phyloP scores from a whole-genome alignment of 2,797 vertebrate genomes.

The Sternarchorhynchus goeldii region DNA sequence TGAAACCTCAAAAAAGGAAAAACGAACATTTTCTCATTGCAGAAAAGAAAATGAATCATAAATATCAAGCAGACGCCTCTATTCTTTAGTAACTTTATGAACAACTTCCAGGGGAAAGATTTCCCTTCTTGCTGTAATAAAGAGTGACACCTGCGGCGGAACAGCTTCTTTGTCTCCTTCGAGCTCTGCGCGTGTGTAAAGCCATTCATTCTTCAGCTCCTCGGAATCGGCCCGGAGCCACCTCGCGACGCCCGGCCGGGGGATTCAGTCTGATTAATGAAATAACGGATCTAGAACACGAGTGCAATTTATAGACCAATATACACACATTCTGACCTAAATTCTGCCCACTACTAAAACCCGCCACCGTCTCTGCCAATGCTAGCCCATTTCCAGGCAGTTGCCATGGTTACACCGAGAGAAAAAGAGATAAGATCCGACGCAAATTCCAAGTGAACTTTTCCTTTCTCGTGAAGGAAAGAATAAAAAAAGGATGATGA shows the following conservation, averaged over 20 bases:
- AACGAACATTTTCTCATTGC: slow-evolving; percentile 11
- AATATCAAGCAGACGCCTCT: not conserved
- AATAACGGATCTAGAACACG: slow-evolving; percentile 75
- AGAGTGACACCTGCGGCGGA: slow-evolving; percentile 36
- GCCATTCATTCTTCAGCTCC: slow-evolving; percentile 46
- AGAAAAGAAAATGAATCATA: slow-evolving; percentile 18
- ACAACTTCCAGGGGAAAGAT: slow-evolving; percentile 28
- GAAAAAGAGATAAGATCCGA: slow-evolving; percentile 66
- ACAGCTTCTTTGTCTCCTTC: slow-evolving; percentile 49
- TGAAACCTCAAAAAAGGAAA: not conserved
- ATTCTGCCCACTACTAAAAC: slow-evolving; percentile 78
- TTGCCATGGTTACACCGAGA: slow-evolving; percentile 77
- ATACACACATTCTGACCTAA: slow-evolving; percentile 78
- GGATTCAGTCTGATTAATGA: slow-evolving; percentile 77
- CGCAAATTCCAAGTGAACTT: slow-evolving; percentile 70
- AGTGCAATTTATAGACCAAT: slow-evolving; percentile 78
- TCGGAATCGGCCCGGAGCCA: slow-evolving; percentile 64
- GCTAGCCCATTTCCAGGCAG: slow-evolving; percentile 81
- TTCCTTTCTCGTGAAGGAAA: slow-evolving; percentile 50
- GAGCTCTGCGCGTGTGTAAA: slow-evolving; percentile 44
- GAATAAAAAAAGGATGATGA: slow-evolving; percentile 29
- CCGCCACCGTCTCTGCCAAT: slow-evolving; percentile 66
- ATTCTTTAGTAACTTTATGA: not conserved
- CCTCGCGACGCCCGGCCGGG: slow-evolving; percentile 62
- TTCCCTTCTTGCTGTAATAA: slow-evolving; percentile 30